These are phyloP conservation scores for Lethenteron reissneri DNA, from an alignment of 2,113 vertebrate species.

Conservation along the genomic window DNA sequence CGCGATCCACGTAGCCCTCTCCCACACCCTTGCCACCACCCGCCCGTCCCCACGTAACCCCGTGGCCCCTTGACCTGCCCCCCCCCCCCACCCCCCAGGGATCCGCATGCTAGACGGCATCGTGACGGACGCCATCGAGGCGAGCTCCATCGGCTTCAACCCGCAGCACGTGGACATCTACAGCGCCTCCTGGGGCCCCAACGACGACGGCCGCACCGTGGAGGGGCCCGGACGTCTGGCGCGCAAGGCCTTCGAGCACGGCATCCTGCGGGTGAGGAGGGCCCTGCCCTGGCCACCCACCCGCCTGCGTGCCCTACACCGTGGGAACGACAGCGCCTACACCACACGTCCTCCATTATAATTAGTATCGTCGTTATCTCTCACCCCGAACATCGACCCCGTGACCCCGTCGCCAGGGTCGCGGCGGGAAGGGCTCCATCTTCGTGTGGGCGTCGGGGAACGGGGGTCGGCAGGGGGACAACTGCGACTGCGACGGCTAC, in stretches of 20 bases:
- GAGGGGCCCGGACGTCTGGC: constrained; percentile 79
- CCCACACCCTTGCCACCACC: no score
- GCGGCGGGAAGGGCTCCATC: constrained; percentile 81
- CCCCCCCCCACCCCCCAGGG: constrained; percentile 23
- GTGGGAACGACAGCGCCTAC: no score
- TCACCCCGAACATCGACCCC: no score
- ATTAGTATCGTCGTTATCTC: no score
- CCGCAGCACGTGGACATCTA: constrained; percentile 90
- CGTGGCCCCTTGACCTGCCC: background rate
- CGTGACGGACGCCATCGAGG: constrained; percentile 88
- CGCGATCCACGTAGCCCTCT: no score
- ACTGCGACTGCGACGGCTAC: constrained; percentile 93
- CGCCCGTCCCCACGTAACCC: no score
- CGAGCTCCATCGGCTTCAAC: constrained; percentile 88
- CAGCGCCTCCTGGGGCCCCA: constrained; percentile 94
- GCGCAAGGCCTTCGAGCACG: constrained; percentile 87
- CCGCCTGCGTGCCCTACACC: no score
- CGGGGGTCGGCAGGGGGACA: constrained; percentile 79
- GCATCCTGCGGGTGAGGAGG: constrained; percentile 52
- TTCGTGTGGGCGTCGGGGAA: constrained; percentile 98
- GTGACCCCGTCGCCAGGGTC: constrained; percentile 31
- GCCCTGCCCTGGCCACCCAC: no score
- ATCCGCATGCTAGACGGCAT: constrained; percentile 94
- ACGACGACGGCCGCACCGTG: constrained; percentile 89
- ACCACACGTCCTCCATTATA: no score